Evolutionary conservation across 2,888 invertebrate genomes (phyloP).

Genomic region (Pseudolycoriella hygida): DNA sequence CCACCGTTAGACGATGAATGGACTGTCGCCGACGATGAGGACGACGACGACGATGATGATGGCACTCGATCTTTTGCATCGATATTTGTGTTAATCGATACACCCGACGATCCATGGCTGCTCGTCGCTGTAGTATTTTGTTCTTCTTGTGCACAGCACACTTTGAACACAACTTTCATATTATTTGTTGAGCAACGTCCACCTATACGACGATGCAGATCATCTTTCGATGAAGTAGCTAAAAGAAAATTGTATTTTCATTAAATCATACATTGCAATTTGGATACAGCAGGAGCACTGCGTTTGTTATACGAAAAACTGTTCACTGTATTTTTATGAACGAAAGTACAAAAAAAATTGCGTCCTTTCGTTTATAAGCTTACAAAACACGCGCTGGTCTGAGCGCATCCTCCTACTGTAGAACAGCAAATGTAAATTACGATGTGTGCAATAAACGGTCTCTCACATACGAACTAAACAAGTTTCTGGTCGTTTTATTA

Average conservation of each 20-base stretch:
- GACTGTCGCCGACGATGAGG: background rate
- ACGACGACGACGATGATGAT: background rate
- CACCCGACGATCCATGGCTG: slow-evolving; percentile 20
- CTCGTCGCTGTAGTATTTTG: slow-evolving; percentile 20
- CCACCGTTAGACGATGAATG: slow-evolving; percentile 14
- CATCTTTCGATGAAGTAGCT: slow-evolving; percentile 85
- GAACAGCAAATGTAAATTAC: too few species aligned
- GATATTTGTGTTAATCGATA: slow-evolving; percentile 27
- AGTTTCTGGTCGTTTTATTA: too few species aligned
- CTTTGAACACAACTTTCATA: slow-evolving; percentile 92
- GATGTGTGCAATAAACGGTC: too few species aligned
- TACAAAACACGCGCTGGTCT: too few species aligned
- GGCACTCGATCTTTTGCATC: slow-evolving; percentile 11
- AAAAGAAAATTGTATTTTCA: slow-evolving; percentile 9
- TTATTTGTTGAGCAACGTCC: slow-evolving; percentile 83
- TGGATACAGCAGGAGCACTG: too few species aligned
- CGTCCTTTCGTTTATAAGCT: too few species aligned
- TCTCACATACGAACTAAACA: too few species aligned
- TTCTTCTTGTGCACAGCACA: slow-evolving; percentile 70
- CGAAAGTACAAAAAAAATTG: too few species aligned
- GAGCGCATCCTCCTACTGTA: too few species aligned
- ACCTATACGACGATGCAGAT: slow-evolving; percentile 78
- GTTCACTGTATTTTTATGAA: too few species aligned
- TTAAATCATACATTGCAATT: too few species aligned
- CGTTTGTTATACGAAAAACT: too few species aligned